A percentile compares a stretch with the other conserved stretches of the same genome.
phyloP scores from a whole-genome alignment of 2,113 vertebrate genomes.

The Calidris pygmaea region DNA sequence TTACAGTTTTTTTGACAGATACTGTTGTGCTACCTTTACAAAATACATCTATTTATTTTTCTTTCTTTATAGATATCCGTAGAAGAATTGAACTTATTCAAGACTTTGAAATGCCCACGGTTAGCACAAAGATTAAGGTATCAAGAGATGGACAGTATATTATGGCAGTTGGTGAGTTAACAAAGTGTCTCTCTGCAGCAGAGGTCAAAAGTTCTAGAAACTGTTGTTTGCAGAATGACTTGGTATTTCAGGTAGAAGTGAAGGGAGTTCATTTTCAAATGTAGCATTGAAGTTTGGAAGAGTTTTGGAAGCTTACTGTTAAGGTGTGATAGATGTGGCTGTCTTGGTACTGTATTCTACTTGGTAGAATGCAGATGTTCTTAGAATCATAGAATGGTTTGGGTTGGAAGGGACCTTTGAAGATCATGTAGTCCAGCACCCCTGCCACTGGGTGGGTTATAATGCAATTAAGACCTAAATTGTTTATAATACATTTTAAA shows the following conservation, averaged over 20 bases:
- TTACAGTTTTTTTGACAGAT: neutral
- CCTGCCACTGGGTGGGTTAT: rapidly evolving
- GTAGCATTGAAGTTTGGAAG: neutral
- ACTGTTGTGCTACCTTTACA: neutral
- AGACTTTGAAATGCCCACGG: constrained; percentile 97
- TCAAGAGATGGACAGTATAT: constrained; percentile 95
- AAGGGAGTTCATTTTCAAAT: neutral
- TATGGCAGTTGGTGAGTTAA: constrained; percentile 87
- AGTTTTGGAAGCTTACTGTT: neutral
- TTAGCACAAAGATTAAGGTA: constrained; percentile 91
- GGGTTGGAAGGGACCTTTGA: neutral
- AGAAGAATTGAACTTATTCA: constrained; percentile 98
- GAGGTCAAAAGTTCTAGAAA: neutral
- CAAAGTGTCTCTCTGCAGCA: neutral
- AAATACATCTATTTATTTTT: neutral
- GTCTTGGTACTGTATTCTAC: neutral
- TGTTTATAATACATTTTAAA: neutral
- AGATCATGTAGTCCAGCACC: neutral
- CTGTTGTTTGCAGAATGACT: neutral
- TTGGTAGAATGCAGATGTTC: neutral
- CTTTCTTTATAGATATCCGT: constrained; percentile 81
- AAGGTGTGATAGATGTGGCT: neutral
- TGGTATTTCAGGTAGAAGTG: neutral
- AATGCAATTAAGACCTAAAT: neutral
- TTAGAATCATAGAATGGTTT: neutral